A percentile compares a stretch with the other conserved stretches of the same genome.
phyloP scores from a whole-genome alignment of 2,113 vertebrate genomes.

The Chaetura pelagica region DNA sequence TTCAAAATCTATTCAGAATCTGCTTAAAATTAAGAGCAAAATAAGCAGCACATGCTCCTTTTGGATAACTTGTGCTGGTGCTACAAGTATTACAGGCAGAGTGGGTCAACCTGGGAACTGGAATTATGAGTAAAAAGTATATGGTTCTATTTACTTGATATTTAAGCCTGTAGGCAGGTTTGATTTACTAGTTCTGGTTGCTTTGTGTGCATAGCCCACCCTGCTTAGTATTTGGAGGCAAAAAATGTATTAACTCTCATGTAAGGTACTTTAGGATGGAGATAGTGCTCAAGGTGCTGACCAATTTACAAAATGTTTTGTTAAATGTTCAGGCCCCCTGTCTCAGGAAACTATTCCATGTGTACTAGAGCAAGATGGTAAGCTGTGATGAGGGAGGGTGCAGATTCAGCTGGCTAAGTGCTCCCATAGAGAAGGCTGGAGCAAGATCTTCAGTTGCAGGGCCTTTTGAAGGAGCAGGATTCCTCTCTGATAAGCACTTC shows the following conservation, averaged over 20 bases:
- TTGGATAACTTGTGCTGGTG: background rate
- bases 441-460: background rate
- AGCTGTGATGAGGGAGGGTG: background rate
- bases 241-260: background rate
- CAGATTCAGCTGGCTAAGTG: background rate
- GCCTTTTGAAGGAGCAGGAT: background rate
- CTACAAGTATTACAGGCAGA: background rate
- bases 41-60: slow-evolving; percentile 21
- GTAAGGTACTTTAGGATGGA: background rate
- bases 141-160: background rate
- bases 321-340: background rate
- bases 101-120: background rate
- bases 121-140: background rate
- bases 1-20: slow-evolving; percentile 44
- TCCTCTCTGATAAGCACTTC: background rate
- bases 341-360: background rate
- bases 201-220: background rate
- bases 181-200: background rate
- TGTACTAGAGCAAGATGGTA: background rate
- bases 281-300: background rate
- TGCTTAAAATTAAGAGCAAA: slow-evolving; percentile 51
- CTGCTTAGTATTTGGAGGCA: background rate
- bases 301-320: slow-evolving; percentile 8
- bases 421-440: background rate
- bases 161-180: background rate